A percentile compares a stretch with the other conserved stretches of the same genome.
phyloP scores from a whole-genome alignment of 2,113 vertebrate species.

The Lutjanus erythropterus region DNA sequence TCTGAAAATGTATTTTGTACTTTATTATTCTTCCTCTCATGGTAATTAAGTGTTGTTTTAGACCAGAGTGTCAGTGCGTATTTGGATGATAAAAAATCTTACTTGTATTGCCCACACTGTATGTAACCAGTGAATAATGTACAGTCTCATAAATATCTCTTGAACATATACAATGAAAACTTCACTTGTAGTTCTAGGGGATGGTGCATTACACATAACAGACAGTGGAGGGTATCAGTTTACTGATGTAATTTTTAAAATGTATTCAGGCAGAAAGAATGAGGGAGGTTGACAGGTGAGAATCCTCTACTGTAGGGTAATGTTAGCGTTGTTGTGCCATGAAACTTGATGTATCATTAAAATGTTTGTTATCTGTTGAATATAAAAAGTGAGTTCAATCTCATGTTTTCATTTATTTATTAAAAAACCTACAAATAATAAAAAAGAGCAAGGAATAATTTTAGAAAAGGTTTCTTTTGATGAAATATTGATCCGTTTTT shows the following conservation, averaged over 20 bases:
- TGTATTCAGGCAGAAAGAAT: slow-evolving; percentile 1
- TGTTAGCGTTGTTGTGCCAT: not conserved
- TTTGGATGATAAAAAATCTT: not conserved
- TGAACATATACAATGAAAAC: too few relatives aligned
- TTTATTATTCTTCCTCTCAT: not conserved
- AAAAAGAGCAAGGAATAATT: not conserved
- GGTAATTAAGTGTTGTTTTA: not conserved
- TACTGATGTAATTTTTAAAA: not conserved
- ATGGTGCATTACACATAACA: not conserved
- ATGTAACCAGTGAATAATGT: not conserved
- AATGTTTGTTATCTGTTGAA: not conserved
- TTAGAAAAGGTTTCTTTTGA: not conserved
- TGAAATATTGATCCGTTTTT: slow-evolving; percentile 20
- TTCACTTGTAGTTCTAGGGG: not conserved
- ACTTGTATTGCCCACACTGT: not conserved
- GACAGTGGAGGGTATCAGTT: not conserved
- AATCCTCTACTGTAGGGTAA: not conserved
- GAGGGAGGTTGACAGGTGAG: not conserved
- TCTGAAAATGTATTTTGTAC: not conserved
- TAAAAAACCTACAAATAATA: not conserved
- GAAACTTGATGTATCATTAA: too few relatives aligned
- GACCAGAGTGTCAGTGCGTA: not conserved
- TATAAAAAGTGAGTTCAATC: not conserved
- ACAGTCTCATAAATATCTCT: not conserved
- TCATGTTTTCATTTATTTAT: not conserved